Evolutionary conservation across 2,113 vertebrate genomes (phyloP).

Genomic region (Uria aalge): DNA sequence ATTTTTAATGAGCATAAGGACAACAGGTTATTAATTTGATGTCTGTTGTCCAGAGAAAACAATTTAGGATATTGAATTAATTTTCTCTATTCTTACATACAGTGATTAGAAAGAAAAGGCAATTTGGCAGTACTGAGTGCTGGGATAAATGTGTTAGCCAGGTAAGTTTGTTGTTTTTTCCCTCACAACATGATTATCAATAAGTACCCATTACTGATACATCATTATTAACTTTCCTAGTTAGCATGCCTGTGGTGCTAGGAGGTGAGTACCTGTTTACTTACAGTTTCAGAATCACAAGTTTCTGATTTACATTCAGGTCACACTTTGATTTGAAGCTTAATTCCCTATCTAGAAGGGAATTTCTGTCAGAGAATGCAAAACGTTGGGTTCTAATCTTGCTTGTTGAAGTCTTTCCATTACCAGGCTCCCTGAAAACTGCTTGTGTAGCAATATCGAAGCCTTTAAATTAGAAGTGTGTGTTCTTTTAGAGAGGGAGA

Average conservation of each 20-base stretch:
- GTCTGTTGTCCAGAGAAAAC: not conserved
- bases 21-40: not conserved
- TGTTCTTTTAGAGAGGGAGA: not conserved
- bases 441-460: not conserved
- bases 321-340: not conserved
- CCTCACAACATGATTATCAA: not conserved
- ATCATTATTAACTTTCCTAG: not conserved
- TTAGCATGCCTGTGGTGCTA: not conserved
- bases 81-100: not conserved
- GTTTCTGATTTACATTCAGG: not conserved
- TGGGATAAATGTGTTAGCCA: not conserved
- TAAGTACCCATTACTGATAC: not conserved
- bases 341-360: not conserved
- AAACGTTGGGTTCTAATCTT: not conserved
- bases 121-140: not conserved
- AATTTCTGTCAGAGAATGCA: not conserved
- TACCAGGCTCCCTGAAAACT: not conserved
- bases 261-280: not conserved
- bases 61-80: not conserved
- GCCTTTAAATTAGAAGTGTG: not conserved
- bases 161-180: not conserved
- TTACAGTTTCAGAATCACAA: not conserved
- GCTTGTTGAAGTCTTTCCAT: not conserved
- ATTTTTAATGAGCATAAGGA: not conserved
- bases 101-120: not conserved